Evolutionary conservation across 2,888 invertebrate genomes (phyloP).

Genomic region (Chesias legatella): DNA sequence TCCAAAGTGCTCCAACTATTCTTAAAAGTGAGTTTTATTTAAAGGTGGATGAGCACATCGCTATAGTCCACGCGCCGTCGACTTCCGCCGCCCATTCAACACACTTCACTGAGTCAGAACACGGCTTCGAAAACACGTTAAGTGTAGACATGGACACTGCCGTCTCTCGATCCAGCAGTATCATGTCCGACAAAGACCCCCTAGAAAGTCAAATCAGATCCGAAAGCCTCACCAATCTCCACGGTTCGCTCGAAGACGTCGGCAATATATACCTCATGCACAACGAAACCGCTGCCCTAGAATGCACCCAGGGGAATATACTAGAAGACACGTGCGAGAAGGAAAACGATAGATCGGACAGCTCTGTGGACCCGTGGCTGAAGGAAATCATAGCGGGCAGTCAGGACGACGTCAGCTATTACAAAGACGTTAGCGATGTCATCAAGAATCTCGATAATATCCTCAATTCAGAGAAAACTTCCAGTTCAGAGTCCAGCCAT

Average conservation of each 20-base stretch:
- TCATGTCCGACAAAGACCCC: constrained; percentile 67
- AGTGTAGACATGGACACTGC: constrained; percentile 61
- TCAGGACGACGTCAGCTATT: constrained; percentile 82
- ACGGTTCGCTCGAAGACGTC: constrained; percentile 84
- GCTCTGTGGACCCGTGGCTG: constrained; percentile 81
- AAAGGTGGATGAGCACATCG: constrained; percentile 69
- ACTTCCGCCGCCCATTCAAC: constrained; percentile 43
- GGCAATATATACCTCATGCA: constrained; percentile 71
- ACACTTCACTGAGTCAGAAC: constrained; percentile 57
- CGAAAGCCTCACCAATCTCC: constrained; percentile 83
- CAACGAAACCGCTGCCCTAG: constrained; percentile 60
- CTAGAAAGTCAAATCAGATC: constrained; percentile 67
- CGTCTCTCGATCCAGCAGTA: constrained; percentile 65
- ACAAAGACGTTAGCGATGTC: constrained; percentile 81
- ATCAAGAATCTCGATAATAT: constrained; percentile 83
- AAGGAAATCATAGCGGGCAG: constrained; percentile 80
- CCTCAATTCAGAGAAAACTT: constrained; percentile 81
- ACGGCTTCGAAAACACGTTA: constrained; percentile 54
- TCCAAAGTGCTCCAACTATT: too few relatives aligned
- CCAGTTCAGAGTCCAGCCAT: constrained; percentile 80
- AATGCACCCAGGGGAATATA: constrained; percentile 68
- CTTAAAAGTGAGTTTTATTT: neutral
- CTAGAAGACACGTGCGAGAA: constrained; percentile 53
- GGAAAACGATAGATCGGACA: constrained; percentile 62
- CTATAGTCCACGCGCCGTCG: constrained; percentile 66